phyloP scores from a whole-genome alignment of 2,113 vertebrate species.

The Lycaon pictus region DNA sequence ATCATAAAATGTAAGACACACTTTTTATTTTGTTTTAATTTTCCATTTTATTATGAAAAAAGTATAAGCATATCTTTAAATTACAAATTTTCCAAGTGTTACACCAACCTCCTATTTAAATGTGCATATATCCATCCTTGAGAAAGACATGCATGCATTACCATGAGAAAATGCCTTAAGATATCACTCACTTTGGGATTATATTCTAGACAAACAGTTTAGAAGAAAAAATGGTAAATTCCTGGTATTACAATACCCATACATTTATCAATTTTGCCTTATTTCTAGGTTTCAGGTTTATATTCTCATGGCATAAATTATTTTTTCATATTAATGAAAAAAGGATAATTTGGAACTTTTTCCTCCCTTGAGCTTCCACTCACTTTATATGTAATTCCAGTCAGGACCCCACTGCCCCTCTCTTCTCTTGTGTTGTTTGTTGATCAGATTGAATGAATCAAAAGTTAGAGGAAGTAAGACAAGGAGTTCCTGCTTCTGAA shows the following conservation, averaged over 20 bases:
- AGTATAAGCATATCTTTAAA: not conserved
- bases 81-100: not conserved
- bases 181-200: not conserved
- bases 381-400: not conserved
- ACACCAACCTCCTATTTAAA: conserved; percentile 4
- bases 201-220: not conserved
- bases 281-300: not conserved
- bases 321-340: not conserved
- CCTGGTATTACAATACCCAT: not conserved
- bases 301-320: not conserved
- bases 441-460: not conserved
- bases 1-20: not conserved
- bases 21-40: conserved; percentile 41
- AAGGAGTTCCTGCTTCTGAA: not conserved
- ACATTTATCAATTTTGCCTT: not conserved
- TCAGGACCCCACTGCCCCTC: not conserved
- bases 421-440: not conserved
- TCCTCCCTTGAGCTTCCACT: not conserved
- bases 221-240: not conserved
- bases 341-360: not conserved
- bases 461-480: not conserved
- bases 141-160: not conserved
- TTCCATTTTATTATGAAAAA: conserved; percentile 45
- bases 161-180: not conserved
- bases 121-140: not conserved